Evolutionary conservation across 2,113 vertebrate species (phyloP).

Genomic region (Epinephelus moara): DNA sequence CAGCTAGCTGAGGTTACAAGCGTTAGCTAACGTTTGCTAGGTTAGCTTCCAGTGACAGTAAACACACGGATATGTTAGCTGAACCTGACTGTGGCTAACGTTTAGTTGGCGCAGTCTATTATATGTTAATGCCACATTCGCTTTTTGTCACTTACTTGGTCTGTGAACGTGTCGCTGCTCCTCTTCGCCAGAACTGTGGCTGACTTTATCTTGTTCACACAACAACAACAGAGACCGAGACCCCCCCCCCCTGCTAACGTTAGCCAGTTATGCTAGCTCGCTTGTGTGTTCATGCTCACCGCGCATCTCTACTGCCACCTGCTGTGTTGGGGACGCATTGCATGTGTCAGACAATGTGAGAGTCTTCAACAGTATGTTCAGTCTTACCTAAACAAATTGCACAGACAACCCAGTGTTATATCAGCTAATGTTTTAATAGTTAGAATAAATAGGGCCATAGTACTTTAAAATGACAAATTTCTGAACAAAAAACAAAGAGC

Average conservation of each 20-base stretch:
- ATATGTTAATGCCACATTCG: background rate
- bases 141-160: constrained; percentile 5
- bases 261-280: background rate
- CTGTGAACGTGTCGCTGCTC: background rate
- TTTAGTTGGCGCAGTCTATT: too few relatives aligned
- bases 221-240: background rate
- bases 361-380: background rate
- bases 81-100: background rate
- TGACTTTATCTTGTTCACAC: constrained; percentile 22
- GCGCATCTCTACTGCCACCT: constrained; percentile 36
- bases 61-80: background rate
- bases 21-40: background rate
- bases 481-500: background rate
- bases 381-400: too few relatives aligned
- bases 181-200: background rate
- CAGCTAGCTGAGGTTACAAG: background rate
- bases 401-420: too few relatives aligned
- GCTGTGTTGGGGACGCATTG: background rate
- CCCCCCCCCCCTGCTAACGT: too few relatives aligned
- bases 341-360: background rate
- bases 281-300: background rate
- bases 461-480: background rate
- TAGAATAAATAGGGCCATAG: background rate
- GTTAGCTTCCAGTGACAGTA: background rate
- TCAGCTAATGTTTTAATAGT: background rate